Conservation (phyloP, 2,888 invertebrate species). For the Aromia moschata region DNA sequence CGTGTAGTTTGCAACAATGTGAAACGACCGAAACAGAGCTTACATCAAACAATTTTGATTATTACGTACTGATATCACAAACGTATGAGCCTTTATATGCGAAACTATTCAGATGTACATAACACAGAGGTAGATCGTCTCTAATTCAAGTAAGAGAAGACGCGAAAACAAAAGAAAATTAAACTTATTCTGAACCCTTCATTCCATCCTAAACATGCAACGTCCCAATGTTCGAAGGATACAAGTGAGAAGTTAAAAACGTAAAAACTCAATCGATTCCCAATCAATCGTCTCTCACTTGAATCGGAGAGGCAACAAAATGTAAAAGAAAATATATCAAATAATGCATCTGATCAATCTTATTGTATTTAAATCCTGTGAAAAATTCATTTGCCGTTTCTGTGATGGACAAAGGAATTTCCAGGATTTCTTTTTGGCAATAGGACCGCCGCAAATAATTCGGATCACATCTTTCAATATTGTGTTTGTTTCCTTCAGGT, state of each 20-base stretch:
- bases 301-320: slow-evolving; percentile 10
- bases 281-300: slow-evolving; percentile 3
- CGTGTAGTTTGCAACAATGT: background rate
- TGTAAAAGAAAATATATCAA: slow-evolving; percentile 22
- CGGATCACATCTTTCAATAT: slow-evolving; percentile 41
- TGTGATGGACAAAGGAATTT: slow-evolving; percentile 18
- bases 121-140: slow-evolving; percentile 13
- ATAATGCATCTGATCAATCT: slow-evolving; percentile 22
- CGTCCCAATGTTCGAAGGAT: slow-evolving; percentile 8
- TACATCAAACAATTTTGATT: slow-evolving; percentile 38
- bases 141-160: slow-evolving; percentile 12
- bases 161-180: background rate
- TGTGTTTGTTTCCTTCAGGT: background rate
- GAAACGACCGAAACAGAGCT: background rate
- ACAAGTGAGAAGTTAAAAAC: background rate
- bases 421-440: slow-evolving; percentile 28
- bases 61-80: slow-evolving; percentile 39
- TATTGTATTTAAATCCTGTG: slow-evolving; percentile 24
- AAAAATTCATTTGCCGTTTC: background rate
- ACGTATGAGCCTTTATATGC: slow-evolving; percentile 36
- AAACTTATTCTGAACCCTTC: slow-evolving; percentile 1
- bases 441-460: slow-evolving; percentile 40
- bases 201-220: background rate
- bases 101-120: slow-evolving; percentile 26
- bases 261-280: background rate